Percentiles rank a stretch among this genome's conserved stretches.
Evolutionary conservation across 2,797 vertebrate genomes (phyloP).

Genomic region (Sebastes variabilis): DNA sequence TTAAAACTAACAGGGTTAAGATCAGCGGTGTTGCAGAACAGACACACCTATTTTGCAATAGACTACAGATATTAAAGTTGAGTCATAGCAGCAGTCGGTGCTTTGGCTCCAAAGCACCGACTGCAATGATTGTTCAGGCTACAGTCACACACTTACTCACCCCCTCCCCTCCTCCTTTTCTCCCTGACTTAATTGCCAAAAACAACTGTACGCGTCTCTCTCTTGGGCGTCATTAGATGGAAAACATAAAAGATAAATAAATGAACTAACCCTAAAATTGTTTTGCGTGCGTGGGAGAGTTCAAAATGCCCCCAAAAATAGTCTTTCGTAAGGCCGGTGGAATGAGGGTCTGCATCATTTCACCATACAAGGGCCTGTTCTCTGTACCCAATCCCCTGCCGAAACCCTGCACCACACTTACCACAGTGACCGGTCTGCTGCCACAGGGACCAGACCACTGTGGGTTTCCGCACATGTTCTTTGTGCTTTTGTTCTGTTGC

Average conservation of each 20-base stretch:
- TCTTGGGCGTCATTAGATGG: slow-evolving; percentile 80
- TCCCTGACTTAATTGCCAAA: slow-evolving; percentile 68
- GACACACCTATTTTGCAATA: slow-evolving; percentile 48
- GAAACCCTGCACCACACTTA: slow-evolving; percentile 38
- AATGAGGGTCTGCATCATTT: slow-evolving; percentile 81
- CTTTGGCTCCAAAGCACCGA: slow-evolving; percentile 36
- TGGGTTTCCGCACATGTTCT: slow-evolving; percentile 12
- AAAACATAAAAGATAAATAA: slow-evolving; percentile 84
- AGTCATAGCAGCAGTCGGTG: slow-evolving; percentile 30
- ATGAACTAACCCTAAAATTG: slow-evolving; percentile 83
- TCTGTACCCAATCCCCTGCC: slow-evolving; percentile 41
- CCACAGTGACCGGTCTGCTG: slow-evolving; percentile 47
- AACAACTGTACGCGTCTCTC: slow-evolving; percentile 74
- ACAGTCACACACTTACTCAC: slow-evolving; percentile 61
- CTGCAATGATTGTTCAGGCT: slow-evolving; percentile 52
- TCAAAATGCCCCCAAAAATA: slow-evolving; percentile 83
- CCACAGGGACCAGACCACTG: slow-evolving; percentile 29
- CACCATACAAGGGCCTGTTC: slow-evolving; percentile 83
- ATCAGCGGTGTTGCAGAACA: neutral
- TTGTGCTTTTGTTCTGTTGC: slow-evolving; percentile 40
- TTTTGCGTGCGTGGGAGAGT: slow-evolving; percentile 84
- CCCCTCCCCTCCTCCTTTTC: slow-evolving; percentile 25
- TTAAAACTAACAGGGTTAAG: neutral
- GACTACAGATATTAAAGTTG: slow-evolving; percentile 25
- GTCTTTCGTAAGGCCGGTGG: slow-evolving; percentile 72